Percentiles rank a stretch among this genome's conserved stretches.
Evolutionary conservation across 2,113 vertebrate genomes (phyloP).

Genomic region (Limanda limanda): DNA sequence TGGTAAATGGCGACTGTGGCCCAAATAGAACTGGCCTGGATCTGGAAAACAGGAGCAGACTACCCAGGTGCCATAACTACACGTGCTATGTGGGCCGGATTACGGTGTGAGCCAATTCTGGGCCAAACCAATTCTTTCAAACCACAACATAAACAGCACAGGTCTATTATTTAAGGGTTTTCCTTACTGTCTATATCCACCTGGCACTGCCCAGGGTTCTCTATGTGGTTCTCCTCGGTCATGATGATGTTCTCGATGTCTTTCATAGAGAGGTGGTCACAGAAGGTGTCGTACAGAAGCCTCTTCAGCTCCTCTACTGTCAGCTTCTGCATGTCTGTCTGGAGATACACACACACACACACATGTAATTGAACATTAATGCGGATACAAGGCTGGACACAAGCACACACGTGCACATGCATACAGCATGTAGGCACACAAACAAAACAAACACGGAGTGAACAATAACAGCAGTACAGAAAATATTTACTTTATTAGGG

Average conservation of each 20-base stretch:
- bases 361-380: constrained; percentile 17
- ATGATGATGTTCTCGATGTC: constrained; percentile 99
- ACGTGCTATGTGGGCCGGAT: too few species aligned
- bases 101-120: too few species aligned
- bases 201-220: constrained; percentile 91
- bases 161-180: background rate
- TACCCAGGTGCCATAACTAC: too few species aligned
- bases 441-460: too few species aligned
- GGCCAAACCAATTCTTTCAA: too few species aligned
- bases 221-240: constrained; percentile 98
- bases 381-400: background rate
- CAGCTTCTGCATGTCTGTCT: constrained; percentile 99
- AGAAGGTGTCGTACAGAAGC: constrained; percentile 97
- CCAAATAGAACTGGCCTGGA: too few species aligned
- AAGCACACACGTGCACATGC: background rate
- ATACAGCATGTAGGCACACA: too few species aligned
- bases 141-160: too few species aligned
- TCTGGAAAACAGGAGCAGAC: too few species aligned
- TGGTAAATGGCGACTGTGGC: too few species aligned
- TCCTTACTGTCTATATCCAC: constrained; percentile 98
- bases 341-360: constrained; percentile 48
- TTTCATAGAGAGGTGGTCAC: constrained; percentile 98
- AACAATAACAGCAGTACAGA: too few species aligned
- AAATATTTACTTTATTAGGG: too few species aligned
- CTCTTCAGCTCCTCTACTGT: constrained; percentile 97